Evolutionary conservation across 2,797 vertebrate genomes (phyloP).

Genomic region (Rachycentron canadum): DNA sequence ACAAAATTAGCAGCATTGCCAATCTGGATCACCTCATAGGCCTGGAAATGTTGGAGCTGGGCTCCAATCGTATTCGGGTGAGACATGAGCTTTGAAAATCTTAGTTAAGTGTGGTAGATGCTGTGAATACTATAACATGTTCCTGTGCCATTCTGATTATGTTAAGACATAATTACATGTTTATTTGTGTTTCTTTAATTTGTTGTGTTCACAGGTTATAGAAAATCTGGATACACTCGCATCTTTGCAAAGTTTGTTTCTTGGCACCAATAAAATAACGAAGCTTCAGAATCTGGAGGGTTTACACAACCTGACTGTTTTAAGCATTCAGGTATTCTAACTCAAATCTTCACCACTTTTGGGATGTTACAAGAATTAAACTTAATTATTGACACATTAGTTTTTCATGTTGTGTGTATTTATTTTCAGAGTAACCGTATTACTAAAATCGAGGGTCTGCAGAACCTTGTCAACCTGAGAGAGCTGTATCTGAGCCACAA

Average conservation of each 20-base stretch:
- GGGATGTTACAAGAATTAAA: neutral
- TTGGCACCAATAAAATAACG: constrained; percentile 99
- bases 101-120: neutral
- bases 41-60: constrained; percentile 96
- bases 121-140: neutral
- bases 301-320: constrained; percentile 92
- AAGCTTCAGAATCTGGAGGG: constrained; percentile 96
- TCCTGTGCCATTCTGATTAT: neutral
- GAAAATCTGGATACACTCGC: constrained; percentile 92
- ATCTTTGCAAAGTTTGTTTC: constrained; percentile 94
- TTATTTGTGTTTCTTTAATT: too few species aligned
- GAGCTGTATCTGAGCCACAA: constrained; percentile 99
- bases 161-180: too few species aligned
- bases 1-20: constrained; percentile 93
- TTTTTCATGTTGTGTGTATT: constrained; percentile 19
- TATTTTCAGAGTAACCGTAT: constrained; percentile 94
- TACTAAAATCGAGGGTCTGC: constrained; percentile 97
- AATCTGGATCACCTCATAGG: constrained; percentile 90
- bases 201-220: constrained; percentile 86
- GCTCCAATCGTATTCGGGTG: constrained; percentile 98
- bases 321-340: constrained; percentile 95
- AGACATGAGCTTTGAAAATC: constrained; percentile 45
- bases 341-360: neutral
- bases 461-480: constrained; percentile 91
- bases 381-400: neutral